Evolutionary conservation across 2,888 invertebrate species (phyloP).

Genomic region (Chloroclysta siterata): DNA sequence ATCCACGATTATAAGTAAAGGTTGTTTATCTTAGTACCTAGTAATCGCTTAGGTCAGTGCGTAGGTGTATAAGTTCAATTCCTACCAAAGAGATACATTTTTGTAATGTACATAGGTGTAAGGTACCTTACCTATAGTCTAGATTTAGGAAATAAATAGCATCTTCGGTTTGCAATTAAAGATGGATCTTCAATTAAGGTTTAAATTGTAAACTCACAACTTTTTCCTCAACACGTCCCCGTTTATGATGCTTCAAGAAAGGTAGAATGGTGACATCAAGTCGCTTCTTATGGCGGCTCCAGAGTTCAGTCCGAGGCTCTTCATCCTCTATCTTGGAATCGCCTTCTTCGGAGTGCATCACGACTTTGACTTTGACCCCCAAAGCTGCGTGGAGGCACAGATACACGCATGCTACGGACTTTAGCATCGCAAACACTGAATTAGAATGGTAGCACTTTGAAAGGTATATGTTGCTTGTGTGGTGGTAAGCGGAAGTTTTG

Average conservation of each 20-base stretch:
- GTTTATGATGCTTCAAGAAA: slow-evolving; percentile 57
- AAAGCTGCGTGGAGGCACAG: slow-evolving; percentile 53
- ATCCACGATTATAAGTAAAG: too few relatives aligned
- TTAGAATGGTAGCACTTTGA: not conserved
- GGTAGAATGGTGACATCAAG: slow-evolving; percentile 58
- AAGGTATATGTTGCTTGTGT: not conserved
- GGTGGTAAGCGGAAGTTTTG: slow-evolving; percentile 50
- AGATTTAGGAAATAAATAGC: too few relatives aligned
- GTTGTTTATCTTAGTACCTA: too few relatives aligned
- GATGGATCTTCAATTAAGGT: too few relatives aligned
- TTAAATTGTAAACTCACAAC: slow-evolving; percentile 2
- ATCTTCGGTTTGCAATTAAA: too few relatives aligned
- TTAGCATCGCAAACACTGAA: slow-evolving; percentile 52
- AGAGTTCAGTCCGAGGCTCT: slow-evolving; percentile 55
- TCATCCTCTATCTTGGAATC: slow-evolving; percentile 70
- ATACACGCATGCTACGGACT: slow-evolving; percentile 41
- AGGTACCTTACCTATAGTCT: too few relatives aligned
- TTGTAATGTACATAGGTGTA: too few relatives aligned
- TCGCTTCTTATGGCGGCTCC: slow-evolving; percentile 52
- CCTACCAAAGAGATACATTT: too few relatives aligned
- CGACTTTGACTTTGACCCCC: slow-evolving; percentile 74
- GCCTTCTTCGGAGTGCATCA: slow-evolving; percentile 73
- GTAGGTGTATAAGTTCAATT: too few relatives aligned
- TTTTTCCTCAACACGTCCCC: slow-evolving; percentile 12
- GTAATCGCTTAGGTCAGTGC: too few relatives aligned